Evolutionary conservation across 2,888 invertebrate species (phyloP), one percentile per base, ranked within the genome.

Genomic region (Arctia plantaginis): DNA sequence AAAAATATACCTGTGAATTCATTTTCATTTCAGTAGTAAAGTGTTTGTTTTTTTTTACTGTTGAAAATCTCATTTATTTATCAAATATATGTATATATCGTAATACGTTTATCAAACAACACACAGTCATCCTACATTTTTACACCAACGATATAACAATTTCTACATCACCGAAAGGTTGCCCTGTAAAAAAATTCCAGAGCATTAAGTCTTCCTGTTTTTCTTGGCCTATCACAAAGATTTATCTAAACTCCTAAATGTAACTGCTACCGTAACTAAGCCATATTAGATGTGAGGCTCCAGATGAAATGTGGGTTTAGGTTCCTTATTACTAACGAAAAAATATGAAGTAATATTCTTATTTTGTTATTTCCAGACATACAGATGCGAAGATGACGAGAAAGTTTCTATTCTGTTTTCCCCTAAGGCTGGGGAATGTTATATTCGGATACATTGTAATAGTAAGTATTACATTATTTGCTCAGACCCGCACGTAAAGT

Each of bases 401-500:
- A 85, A 95, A 95, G 86, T 95, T 95, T 87, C 88, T 95, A 47
- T 95, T 94, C 82, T 95, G 95, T 85, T 95, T 95, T 82, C 95
- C 95, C 76, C 86, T 95, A 59, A 86, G 94, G 86, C 85, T 91
- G 88, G 95, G 95, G 75, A 95, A 95, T 86, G 91, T 95, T 81
- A 88, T 95, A 68, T 94, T 95, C 77, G 95, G 95, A 74, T 95
- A 94, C 86, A 92, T 94, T 84, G 88, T 95, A 77, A 91, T 95
- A 84, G 95, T 95, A 90, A 95, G 95, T 94, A 86, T 69, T 70
- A 70, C 59, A 70, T 75, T 70, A 74, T 66, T 71, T 62, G 41
- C 39, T 69, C 65, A 41, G 12, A 69, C 23, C 62, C n/a, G n/a
- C 59, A 20, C 35, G 23, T 20, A 55, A 13, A 30, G 13, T 44